phyloP scores from a whole-genome alignment of 2,888 invertebrate species.

The Tiliacea citrago region DNA sequence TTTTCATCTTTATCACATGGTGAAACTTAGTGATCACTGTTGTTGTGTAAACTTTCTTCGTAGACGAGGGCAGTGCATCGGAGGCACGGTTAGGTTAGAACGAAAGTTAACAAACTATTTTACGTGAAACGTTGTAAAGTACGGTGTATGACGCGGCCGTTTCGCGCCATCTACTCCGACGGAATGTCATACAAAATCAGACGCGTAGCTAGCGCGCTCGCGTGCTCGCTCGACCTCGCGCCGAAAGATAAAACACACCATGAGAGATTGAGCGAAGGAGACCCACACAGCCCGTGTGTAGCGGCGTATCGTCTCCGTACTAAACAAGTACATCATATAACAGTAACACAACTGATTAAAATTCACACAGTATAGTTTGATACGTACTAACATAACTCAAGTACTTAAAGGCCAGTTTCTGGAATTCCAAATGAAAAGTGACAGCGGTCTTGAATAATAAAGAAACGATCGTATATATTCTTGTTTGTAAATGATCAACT shows the following conservation, averaged over 20 bases:
- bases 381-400: conserved; percentile 1
- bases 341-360: conserved; percentile 42
- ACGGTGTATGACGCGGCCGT: conserved; percentile 76
- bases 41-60: conserved; percentile 38
- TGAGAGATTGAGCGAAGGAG: conserved; percentile 74
- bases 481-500: conserved; percentile 31
- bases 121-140: conserved; percentile 70
- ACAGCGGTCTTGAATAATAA: conserved; percentile 2
- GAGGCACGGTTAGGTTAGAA: conserved; percentile 67
- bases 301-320: conserved; percentile 62
- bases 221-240: conserved; percentile 59
- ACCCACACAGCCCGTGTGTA: conserved; percentile 59
- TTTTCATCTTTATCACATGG: conserved; percentile 71
- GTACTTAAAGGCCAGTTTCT: conserved; percentile 10
- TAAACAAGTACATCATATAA: conserved; percentile 46
- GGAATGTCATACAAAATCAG: conserved; percentile 74
- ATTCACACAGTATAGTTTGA: conserved; percentile 28
- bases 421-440: conserved; percentile 29
- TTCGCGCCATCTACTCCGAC: conserved; percentile 76
- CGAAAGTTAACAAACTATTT: conserved; percentile 75
- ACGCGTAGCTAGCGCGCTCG: conserved; percentile 61
- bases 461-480: conserved; percentile 13
- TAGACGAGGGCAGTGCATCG: conserved; percentile 33
- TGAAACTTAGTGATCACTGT: conserved; percentile 57
- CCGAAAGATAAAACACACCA: conserved; percentile 74